Evolutionary conservation across 2,888 invertebrate species (phyloP), one percentile per base, ranked within the genome.

Genomic region (Ischnura elegans): DNA sequence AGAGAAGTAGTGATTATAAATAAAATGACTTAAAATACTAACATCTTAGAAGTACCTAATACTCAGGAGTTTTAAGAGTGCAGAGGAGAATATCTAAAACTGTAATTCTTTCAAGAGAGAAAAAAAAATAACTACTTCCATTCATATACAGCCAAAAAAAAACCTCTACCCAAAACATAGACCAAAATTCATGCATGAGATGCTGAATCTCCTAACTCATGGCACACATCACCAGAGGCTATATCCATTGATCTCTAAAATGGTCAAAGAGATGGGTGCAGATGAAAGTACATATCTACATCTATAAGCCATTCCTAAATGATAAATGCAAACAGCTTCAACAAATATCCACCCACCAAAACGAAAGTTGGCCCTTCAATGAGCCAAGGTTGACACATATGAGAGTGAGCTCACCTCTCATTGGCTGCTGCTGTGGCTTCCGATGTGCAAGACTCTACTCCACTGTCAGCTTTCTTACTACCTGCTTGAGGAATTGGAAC

Each of bases 351-450:
- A 76, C 29, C 13, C 36, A 76, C 76, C 36, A 76, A 76, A 76
- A 36, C n/a, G 13, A 0, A 16, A 36, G 29, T 76, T n/a, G 36
- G 36, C 36, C 25, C 2, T 13, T 36, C 29, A 76, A 76, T 36
- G 10, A 36, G 16, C 6, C 10, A 76, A 10, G 76, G 10, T 21
- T 36, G 36, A 76, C 36, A 76, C 36, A 51, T 13, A 76, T n/a
- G 76, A 76, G 0, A 76, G 76, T 66, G 43, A 45, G 90, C 90
- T 90, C 90, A 90, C 90, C 90, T 90, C 90, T 43, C 90, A 61
- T 43, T 61, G 8, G 43, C 61, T 90, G 55, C 43, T 43, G 61
- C 61, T 51, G 42, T 43, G 5, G 90, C 6, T 61, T 55, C 42
- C 5, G 90, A 43, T 25, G 90, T 36, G 25, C 13, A 25, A 10